Evolutionary conservation across 2,888 invertebrate genomes (phyloP), one percentile per base, ranked within the genome.

Genomic region (Isotomurus palustris): DNA sequence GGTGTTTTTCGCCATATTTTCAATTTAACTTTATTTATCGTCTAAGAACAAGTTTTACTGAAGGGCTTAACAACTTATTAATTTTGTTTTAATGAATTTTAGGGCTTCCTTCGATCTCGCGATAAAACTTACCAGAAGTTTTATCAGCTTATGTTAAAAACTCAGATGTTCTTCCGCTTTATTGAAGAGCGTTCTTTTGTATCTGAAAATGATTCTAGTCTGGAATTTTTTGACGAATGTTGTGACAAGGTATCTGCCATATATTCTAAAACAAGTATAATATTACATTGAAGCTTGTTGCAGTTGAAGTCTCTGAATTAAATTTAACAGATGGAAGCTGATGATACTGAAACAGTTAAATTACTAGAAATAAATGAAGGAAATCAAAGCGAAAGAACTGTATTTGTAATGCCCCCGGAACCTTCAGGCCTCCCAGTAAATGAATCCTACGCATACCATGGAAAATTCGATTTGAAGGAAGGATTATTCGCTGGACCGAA

Each of bases 111-210:
- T 41, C 82, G 87, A 67, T 91, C 91, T 17, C 81, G 93, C 50
- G 95, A 95, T 76, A 91, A 91, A 79, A 84, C 73, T 10, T 76
- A 78, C 72, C 76, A 76, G 59, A 77, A 91, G 74, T 96, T 96
- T 80, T 96, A 88, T 78, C 83, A 84, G 29, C 80, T 90, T 68
- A 79, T 95, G 74, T 88, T 92, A 82, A 86, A 86, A 72, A 97
- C 96, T 1, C 96, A 97, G 78, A 92, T 93, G 88, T 97, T 96
- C 78, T 93, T 91, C 67, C 85, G 95, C 51, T 99, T 99, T 77
- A 96, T 99, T 64, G 97, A 99, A 76, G 99, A 99, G 76, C 83
- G 97, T 21, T 95, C 95, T 69, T 97, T 99, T 77, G 93, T 96
- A 0, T 93, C 94, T n/a, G 96, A 96, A 74, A 91, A 90, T 72